Evolutionary conservation across 2,888 invertebrate species (phyloP).

Genomic region (Rugalucina vietnamica): DNA sequence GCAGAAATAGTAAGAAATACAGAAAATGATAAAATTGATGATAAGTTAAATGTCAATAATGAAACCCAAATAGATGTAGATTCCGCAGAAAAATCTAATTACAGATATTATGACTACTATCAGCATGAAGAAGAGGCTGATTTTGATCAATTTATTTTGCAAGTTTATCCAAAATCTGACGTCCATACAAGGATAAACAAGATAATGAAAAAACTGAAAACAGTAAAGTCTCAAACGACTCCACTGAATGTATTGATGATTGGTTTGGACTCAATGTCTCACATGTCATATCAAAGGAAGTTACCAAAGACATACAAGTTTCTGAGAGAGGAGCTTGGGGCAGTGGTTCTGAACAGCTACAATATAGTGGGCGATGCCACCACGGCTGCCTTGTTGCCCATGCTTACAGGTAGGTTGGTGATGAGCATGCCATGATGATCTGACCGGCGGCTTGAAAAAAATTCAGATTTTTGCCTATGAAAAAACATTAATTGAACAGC

Average conservation of each 20-base stretch:
- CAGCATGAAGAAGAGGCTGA: constrained; percentile 54
- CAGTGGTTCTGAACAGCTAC: constrained; percentile 78
- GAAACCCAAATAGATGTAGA: not conserved
- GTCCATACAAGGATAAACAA: constrained; percentile 70
- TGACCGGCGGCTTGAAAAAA: too few relatives aligned
- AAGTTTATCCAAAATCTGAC: constrained; percentile 72
- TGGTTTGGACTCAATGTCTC: constrained; percentile 80
- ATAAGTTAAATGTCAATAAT: constrained; percentile 14
- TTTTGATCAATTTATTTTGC: constrained; percentile 79
- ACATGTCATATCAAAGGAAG: constrained; percentile 76
- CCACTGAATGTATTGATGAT: constrained; percentile 73
- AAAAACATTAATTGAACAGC: too few relatives aligned
- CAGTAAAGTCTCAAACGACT: constrained; percentile 64
- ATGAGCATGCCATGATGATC: too few relatives aligned
- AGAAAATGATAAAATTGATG: constrained; percentile 8
- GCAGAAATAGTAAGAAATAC: not conserved
- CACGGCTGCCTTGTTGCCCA: constrained; percentile 78
- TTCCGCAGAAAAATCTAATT: not conserved
- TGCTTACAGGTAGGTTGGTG: constrained; percentile 82
- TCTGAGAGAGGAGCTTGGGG: constrained; percentile 69
- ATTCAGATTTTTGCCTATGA: too few relatives aligned
- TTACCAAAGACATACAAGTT: constrained; percentile 76
- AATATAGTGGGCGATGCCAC: constrained; percentile 82
- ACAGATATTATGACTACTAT: constrained; percentile 16
- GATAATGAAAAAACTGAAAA: not conserved